Percentiles rank a stretch among this genome's conserved stretches.
phyloP scores from a whole-genome alignment of 2,113 vertebrate species.

The Prochilodus magdalenae region DNA sequence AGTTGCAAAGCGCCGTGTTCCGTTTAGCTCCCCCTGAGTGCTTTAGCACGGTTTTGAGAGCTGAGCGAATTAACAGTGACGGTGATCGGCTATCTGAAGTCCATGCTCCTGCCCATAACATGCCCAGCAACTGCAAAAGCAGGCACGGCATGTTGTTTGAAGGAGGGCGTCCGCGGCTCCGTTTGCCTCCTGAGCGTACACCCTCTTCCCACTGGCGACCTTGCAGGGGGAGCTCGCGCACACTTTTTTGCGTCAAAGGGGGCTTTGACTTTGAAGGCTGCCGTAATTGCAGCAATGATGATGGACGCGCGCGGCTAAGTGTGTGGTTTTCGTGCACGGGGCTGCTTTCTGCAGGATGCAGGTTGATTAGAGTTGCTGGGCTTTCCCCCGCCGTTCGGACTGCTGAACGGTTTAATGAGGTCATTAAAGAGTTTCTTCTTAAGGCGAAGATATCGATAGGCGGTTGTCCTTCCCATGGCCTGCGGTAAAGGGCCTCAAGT shows the following conservation, averaged over 20 bases:
- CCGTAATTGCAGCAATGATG: slow-evolving; percentile 73
- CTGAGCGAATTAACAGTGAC: too few species aligned
- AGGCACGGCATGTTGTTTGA: neutral
- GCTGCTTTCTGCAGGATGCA: neutral
- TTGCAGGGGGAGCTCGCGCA: slow-evolving; percentile 81
- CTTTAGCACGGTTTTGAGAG: too few species aligned
- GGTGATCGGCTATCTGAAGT: neutral
- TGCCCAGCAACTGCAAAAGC: neutral
- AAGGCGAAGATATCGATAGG: too few species aligned
- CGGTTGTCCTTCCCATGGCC: too few species aligned
- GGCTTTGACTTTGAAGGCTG: slow-evolving; percentile 69
- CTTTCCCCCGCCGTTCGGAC: too few species aligned
- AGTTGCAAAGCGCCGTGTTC: too few species aligned
- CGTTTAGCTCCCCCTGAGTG: too few species aligned
- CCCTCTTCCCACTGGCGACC: slow-evolving; percentile 66
- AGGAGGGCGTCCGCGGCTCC: neutral
- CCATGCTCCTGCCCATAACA: neutral
- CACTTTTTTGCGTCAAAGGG: slow-evolving; percentile 76
- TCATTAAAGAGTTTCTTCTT: too few species aligned
- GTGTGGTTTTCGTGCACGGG: neutral
- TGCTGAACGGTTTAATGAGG: too few species aligned
- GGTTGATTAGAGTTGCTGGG: too few species aligned
- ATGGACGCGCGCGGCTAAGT: slow-evolving; percentile 57
- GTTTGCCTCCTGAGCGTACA: too few species aligned
- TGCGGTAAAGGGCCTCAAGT: too few species aligned